Evolutionary conservation across 2,888 invertebrate species (phyloP), one percentile per base, ranked within the genome.

Genomic region (Tiliacea aurago): DNA sequence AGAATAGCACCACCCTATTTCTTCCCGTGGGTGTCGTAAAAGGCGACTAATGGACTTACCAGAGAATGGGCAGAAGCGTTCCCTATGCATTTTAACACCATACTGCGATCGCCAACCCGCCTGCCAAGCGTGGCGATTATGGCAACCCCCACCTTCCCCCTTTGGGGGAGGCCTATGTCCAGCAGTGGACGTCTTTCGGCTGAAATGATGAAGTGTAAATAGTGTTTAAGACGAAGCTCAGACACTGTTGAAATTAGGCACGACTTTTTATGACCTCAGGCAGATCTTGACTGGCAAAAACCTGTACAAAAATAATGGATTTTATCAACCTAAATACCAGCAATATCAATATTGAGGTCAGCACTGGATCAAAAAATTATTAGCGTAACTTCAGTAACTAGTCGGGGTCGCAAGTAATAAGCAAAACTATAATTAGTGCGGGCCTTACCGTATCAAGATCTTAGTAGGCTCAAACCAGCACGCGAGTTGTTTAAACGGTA

Each of bases 361-460:
- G 72, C 58, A 78, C 55, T 68, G 69, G 73, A 81, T 78, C 78
- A 78, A 88, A 80, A 84, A 87, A 85, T 80, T 84, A 73, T 75
- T 73, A 81, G 72, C 63, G 76, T 85, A 86, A 87, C 84, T 83
- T 84, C 79, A 83, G 81, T 83, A 81, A 86, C 82, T 81, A 80
- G 66, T 72, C 78, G 86, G 90, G 89, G 90, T 84, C 86, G 85
- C 78, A 80, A 84, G 90, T 92, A 92, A 92, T 92, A 93, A 91
- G 91, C 91, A 90, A 92, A 93, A 94, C 90, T 93, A 93, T 93
- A 95, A 95, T 95, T 94, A 95, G 94, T 91, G 87, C 89, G 90
- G 90, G 91, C 85, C 85, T 85, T 78, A 84, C 86, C 90, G 81
- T 94, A 95, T 95, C 96, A 94, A 93, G 95, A 95, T 95, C 87